These are phyloP conservation scores for Hirudo medicinalis DNA, from an alignment of 1,140 invertebrate species.

Conservation along the genomic window DNA sequence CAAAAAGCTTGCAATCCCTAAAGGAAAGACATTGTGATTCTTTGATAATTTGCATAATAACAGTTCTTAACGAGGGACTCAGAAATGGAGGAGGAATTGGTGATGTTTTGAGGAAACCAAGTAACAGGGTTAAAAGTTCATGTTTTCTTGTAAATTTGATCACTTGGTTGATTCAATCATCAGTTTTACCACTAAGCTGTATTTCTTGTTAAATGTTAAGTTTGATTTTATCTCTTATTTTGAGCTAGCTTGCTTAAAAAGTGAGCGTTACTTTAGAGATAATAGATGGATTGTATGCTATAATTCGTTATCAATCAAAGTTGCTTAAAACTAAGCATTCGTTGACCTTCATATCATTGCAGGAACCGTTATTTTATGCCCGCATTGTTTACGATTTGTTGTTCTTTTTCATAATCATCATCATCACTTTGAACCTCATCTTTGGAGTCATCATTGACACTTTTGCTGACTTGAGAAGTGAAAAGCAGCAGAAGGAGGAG, in stretches of 20 bases:
- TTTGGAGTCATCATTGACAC: constrained; percentile 99
- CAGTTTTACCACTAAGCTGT: neutral
- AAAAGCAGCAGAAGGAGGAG: constrained; percentile 96
- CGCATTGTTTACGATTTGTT: constrained; percentile 91
- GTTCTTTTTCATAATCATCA: constrained; percentile 99
- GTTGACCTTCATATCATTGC: constrained; percentile 25
- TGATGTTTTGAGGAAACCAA: constrained; percentile 83
- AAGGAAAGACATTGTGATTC: constrained; percentile 89
- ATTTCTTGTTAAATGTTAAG: neutral
- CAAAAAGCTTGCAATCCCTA: neutral
- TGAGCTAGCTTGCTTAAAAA: neutral
- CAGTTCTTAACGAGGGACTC: constrained; percentile 92
- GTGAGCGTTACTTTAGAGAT: neutral
- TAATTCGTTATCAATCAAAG: neutral
- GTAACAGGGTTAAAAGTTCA: constrained; percentile 58
- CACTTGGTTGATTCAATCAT: neutral
- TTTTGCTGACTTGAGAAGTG: constrained; percentile 93
- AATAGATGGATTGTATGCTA: neutral
- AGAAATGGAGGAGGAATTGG: constrained; percentile 96
- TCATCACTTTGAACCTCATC: constrained; percentile 96
- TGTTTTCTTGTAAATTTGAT: neutral
- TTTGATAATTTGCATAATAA: constrained; percentile 94
- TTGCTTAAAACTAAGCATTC: neutral
- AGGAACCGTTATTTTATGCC: constrained; percentile 81
- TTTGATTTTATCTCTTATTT: neutral